Evolutionary conservation across 1,140 invertebrate genomes (phyloP).

Genomic region (Drosophila serrata): DNA sequence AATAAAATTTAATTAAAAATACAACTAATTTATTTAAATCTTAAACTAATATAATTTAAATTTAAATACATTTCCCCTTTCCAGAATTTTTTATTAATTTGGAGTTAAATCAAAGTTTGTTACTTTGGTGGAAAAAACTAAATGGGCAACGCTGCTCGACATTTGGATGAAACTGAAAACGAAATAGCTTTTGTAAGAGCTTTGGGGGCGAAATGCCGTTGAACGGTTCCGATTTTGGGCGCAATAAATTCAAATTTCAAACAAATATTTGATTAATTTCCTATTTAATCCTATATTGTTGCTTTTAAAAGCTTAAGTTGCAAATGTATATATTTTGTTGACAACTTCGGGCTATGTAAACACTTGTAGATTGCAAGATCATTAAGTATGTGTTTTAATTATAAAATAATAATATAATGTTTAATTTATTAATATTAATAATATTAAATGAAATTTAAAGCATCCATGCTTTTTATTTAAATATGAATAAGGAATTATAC

Average conservation of each 20-base stretch:
- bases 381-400: background rate
- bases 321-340: background rate
- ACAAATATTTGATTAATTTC: background rate
- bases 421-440: too few relatives aligned
- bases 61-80: background rate
- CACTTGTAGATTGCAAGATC: background rate
- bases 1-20: background rate
- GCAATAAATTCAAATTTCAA: constrained; percentile 18
- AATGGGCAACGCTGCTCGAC: background rate
- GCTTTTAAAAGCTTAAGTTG: constrained; percentile 28
- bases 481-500: too few relatives aligned
- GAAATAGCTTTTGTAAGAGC: constrained; percentile 12
- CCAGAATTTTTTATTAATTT: background rate
- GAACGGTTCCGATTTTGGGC: constrained; percentile 2
- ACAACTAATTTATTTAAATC: too few relatives aligned
- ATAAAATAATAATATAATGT: background rate
- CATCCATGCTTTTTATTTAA: too few relatives aligned
- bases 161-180: constrained; percentile 15
- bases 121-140: background rate
- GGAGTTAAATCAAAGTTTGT: background rate
- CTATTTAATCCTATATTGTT: background rate
- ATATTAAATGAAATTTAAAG: too few relatives aligned
- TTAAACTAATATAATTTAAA: too few relatives aligned
- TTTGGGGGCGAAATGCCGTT: constrained; percentile 8
- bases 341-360: background rate